Conservation (phyloP, 1,140 invertebrate species). For the Cotesia typhae region DNA sequence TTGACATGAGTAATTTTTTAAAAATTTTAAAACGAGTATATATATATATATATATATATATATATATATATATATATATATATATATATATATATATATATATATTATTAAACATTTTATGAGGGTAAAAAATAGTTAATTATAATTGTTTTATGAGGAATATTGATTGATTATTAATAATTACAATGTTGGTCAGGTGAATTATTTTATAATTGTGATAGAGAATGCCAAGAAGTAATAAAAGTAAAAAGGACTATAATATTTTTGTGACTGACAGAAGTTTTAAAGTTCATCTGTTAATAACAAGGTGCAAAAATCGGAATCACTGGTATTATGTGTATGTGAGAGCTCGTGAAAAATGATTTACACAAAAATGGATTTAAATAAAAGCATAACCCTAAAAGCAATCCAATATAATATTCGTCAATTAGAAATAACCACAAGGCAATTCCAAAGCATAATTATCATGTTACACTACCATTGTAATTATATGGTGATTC, state of each 20-base stretch:
- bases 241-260: conserved; percentile 17
- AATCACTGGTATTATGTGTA: conserved; percentile 27
- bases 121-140: too few relatives aligned
- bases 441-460: conserved; percentile 10
- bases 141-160: too few relatives aligned
- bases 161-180: too few relatives aligned
- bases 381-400: conserved; percentile 14
- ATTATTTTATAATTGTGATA: conserved; percentile 20
- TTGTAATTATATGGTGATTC: conserved; percentile 28
- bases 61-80: too few relatives aligned
- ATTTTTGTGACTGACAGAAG: conserved; percentile 27
- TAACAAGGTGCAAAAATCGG: conserved; percentile 13
- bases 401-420: conserved; percentile 1
- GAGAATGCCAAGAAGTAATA: neutral
- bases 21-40: too few relatives aligned
- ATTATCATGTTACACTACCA: conserved; percentile 32
- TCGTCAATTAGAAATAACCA: conserved; percentile 19
- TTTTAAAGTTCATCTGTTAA: conserved; percentile 15
- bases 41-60: too few relatives aligned
- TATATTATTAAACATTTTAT: too few relatives aligned
- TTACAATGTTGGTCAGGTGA: too few relatives aligned
- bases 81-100: too few relatives aligned
- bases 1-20: too few relatives aligned
- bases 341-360: conserved; percentile 35
- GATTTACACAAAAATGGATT: conserved; percentile 27